Evolutionary conservation across 30 jellyfish, hydroid and myxozoan species (phyloP), one percentile per base, ranked within the genome.

Genomic region (Pseudorhiza aurosa): DNA sequence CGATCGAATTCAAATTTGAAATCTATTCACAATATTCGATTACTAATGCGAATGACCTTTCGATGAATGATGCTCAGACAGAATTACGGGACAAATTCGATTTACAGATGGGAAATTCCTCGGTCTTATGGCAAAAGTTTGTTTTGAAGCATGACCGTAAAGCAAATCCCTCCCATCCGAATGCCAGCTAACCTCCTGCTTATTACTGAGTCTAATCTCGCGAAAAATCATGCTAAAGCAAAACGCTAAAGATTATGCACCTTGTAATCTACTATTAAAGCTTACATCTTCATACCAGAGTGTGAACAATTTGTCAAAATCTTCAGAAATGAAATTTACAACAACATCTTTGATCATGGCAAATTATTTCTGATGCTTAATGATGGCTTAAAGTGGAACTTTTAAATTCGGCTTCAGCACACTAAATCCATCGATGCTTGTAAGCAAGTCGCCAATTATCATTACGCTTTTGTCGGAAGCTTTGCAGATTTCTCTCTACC

Each of bases 381-480:
- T 73, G 65, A 73, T 36, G 67, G 58, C 82, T 68, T 68, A 43
- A 26, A 47, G 45, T 25, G 17, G 67, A 57, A 51, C 42, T 56
- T 53, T 56, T 73, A 28, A 27, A 73, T 51, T 53, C 72, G 86
- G 75, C 75, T 73, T 55, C 55, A 72, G 75, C 86, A 45, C 28
- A 11, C 57, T 53, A 46, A 73, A 73, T 73, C 64, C 67, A 53
- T 45, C 73, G 86, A 32, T 51, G 75, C 67, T 44, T 64, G 51
- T n/a, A 58, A 36, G 35, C 76, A 64, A 80, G 91, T 80, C 91
- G 91, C 91, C 91, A 80, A 80, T 80, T 80, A 80, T 46, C 70
- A 49, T 49, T 70, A 67, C 51, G 37, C 83, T 43, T 59, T 65
- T 65, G 91, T 80, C 91, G 91, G 91, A 31, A 25, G 72, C 91